A percentile compares a stretch with the other conserved stretches of the same genome.
phyloP scores from a whole-genome alignment of 2,113 vertebrate genomes.

The Macquaria australasica region DNA sequence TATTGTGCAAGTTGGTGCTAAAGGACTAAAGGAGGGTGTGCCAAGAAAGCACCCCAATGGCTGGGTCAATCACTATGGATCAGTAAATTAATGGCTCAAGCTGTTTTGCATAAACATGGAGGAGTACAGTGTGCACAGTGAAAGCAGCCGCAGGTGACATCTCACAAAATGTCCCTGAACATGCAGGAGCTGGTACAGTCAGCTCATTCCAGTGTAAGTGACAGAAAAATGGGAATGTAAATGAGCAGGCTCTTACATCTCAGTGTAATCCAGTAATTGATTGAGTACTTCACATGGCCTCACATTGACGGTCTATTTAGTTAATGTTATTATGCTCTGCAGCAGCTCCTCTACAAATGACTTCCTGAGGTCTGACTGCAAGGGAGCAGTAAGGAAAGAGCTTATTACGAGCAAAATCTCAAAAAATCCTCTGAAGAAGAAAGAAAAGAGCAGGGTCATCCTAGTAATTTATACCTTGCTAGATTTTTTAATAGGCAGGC shows the following conservation, averaged over 20 bases:
- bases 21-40: neutral
- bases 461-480: slow-evolving; percentile 5
- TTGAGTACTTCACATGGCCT: neutral
- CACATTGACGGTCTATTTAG: neutral
- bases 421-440: neutral
- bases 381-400: slow-evolving; percentile 10
- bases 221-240: neutral
- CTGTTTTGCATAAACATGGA: too few relatives aligned
- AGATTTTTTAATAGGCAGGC: neutral
- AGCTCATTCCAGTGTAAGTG: neutral
- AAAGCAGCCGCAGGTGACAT: neutral
- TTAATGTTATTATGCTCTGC: slow-evolving; percentile 11
- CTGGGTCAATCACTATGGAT: neutral
- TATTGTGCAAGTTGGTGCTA: slow-evolving; percentile 6
- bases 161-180: neutral
- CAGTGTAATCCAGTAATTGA: slow-evolving; percentile 21
- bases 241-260: slow-evolving; percentile 12
- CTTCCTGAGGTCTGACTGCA: slow-evolving; percentile 10
- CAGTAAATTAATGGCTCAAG: neutral
- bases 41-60: neutral
- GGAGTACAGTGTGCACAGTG: neutral
- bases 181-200: neutral
- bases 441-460: neutral
- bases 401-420: neutral
- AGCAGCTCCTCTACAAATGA: neutral